phyloP scores from a whole-genome alignment of 1,140 invertebrate genomes.

The Sycobia sp. region DNA sequence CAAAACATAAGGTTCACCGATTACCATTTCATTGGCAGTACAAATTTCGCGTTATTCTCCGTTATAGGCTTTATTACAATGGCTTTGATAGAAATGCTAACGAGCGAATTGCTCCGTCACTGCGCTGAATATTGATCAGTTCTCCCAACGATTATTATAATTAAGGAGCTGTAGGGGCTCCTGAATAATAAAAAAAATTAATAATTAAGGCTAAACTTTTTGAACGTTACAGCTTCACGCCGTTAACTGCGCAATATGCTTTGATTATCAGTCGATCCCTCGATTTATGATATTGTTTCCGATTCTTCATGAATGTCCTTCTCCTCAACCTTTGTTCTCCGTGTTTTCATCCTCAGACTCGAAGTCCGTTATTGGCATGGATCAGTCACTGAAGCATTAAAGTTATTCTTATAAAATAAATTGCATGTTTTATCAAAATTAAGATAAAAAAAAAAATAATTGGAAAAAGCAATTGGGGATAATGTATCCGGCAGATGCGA shows the following conservation, averaged over 20 bases:
- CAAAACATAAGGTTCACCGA: constrained; percentile 14
- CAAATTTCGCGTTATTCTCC: constrained; percentile 19
- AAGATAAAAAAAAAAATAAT: neutral
- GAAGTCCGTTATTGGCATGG: constrained; percentile 48
- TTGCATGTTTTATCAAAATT: neutral
- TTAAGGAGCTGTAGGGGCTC: constrained; percentile 24
- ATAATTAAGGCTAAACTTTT: constrained; percentile 35
- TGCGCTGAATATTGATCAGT: constrained; percentile 1
- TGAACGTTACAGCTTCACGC: constrained; percentile 12
- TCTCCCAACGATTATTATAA: constrained; percentile 13
- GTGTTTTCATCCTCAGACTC: constrained; percentile 45
- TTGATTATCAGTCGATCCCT: constrained; percentile 31
- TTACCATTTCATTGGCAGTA: constrained; percentile 22
- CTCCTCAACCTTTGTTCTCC: constrained; percentile 32
- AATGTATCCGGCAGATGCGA: too few relatives aligned
- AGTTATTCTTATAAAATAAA: neutral
- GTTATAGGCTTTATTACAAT: constrained; percentile 30
- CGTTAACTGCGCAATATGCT: constrained; percentile 19
- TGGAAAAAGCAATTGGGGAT: neutral
- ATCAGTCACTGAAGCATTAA: constrained; percentile 53
- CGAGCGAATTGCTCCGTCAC: constrained; percentile 5
- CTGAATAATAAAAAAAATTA: constrained; percentile 18
- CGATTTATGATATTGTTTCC: constrained; percentile 26
- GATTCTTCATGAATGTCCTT: constrained; percentile 20
- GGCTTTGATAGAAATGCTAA: constrained; percentile 31